phyloP scores from a whole-genome alignment of 2,113 vertebrate genomes.

The Axis porcinus region DNA sequence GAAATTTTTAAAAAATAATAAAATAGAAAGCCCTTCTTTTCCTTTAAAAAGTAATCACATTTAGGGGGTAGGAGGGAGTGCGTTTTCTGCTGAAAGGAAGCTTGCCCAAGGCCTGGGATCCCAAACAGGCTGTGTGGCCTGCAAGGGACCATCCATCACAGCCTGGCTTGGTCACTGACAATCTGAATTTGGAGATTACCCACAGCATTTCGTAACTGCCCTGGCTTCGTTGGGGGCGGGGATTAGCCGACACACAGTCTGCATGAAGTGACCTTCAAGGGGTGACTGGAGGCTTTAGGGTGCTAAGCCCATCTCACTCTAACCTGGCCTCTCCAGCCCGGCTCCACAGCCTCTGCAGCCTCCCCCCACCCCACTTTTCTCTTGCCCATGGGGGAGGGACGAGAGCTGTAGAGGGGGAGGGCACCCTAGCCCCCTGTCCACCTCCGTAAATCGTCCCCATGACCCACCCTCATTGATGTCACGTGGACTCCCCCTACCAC shows the following conservation, averaged over 20 bases:
- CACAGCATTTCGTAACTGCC: background rate
- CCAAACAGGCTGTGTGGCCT: background rate
- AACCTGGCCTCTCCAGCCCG: background rate
- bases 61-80: background rate
- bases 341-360: background rate
- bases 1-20: background rate
- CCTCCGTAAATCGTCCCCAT: background rate
- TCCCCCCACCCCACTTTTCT: background rate
- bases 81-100: background rate
- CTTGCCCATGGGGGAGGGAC: background rate
- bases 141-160: background rate
- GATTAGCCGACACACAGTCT: background rate
- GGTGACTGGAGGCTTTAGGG: background rate
- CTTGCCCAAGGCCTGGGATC: background rate
- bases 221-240: background rate
- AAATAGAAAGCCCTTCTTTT: background rate
- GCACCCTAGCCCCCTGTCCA: background rate
- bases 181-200: background rate
- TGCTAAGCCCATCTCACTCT: background rate
- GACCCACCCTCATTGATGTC: background rate
- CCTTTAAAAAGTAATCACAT: background rate
- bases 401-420: fast-evolving
- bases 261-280: background rate
- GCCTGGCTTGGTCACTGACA: background rate
- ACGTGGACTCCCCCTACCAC: background rate